A percentile compares a stretch with the other conserved stretches of the same genome.
Evolutionary conservation across 2,113 vertebrate genomes (phyloP).

Genomic region (Carassius carassius): DNA sequence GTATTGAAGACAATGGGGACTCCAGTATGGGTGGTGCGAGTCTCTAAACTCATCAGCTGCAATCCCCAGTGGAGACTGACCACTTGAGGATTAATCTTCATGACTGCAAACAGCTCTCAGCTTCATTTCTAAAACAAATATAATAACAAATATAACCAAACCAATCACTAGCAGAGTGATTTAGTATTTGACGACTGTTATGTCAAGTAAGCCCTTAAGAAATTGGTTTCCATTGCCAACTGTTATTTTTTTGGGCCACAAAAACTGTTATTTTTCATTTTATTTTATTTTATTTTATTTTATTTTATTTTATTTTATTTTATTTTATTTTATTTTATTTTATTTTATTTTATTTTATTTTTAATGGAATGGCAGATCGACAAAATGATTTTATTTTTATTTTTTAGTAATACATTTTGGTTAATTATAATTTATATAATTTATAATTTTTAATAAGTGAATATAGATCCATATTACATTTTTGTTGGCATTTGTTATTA

Average conservation of each 20-base stretch:
- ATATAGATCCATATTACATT: too few relatives aligned
- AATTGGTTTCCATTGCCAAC: not conserved
- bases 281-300: too few relatives aligned
- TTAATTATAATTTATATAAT: too few relatives aligned
- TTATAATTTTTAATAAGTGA: too few relatives aligned
- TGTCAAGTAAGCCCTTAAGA: not conserved
- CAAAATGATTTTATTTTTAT: too few relatives aligned
- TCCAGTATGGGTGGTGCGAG: not conserved
- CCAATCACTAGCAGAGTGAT: not conserved
- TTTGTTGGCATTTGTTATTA: too few relatives aligned
- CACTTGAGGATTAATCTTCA: slow-evolving; percentile 14
- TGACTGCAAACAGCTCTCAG: not conserved
- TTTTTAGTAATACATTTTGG: too few relatives aligned
- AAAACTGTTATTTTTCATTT: not conserved
- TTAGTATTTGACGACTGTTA: not conserved
- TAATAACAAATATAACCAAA: not conserved
- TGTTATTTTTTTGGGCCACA: not conserved
- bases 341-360: too few relatives aligned
- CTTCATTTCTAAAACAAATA: slow-evolving; percentile 9
- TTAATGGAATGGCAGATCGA: too few relatives aligned
- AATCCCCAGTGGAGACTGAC: not conserved
- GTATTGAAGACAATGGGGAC: slow-evolving; percentile 13
- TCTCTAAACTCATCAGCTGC: not conserved
- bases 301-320: too few relatives aligned
- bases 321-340: too few relatives aligned